Evolutionary conservation across 2,797 vertebrate genomes (phyloP).

Genomic region (Melanotaenia trifasciata): DNA sequence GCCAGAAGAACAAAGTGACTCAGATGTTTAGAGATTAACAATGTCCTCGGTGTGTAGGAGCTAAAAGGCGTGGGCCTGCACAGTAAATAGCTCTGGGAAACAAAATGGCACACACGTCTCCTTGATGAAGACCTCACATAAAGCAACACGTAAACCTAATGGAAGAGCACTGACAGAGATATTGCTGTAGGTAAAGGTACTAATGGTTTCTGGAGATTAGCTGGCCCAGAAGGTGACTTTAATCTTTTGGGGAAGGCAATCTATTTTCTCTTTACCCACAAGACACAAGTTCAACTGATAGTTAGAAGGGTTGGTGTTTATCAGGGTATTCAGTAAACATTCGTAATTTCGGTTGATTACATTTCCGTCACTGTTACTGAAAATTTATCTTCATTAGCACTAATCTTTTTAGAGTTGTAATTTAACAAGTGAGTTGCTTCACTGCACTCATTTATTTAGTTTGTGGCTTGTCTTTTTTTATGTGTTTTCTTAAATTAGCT

Average conservation of each 20-base stretch:
- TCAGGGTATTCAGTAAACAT: slow-evolving; percentile 27
- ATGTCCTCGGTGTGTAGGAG: slow-evolving; percentile 12
- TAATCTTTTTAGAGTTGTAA: background rate
- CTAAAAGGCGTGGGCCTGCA: slow-evolving; percentile 41
- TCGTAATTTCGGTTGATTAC: slow-evolving; percentile 20
- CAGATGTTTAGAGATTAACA: slow-evolving; percentile 52
- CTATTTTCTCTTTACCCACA: slow-evolving; percentile 53
- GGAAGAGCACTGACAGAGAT: slow-evolving; percentile 40
- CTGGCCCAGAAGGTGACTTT: slow-evolving; percentile 47
- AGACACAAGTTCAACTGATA: slow-evolving; percentile 50
- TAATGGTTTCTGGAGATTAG: slow-evolving; percentile 75
- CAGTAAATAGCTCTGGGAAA: slow-evolving; percentile 57
- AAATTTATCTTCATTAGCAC: background rate
- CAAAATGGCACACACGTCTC: slow-evolving; percentile 36
- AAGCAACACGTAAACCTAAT: slow-evolving; percentile 62
- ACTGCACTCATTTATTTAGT: too few relatives aligned
- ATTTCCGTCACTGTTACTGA: background rate
- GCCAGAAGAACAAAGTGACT: slow-evolving; percentile 25
- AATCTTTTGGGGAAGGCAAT: slow-evolving; percentile 63
- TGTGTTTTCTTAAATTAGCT: background rate
- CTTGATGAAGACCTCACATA: slow-evolving; percentile 49
- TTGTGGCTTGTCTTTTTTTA: background rate
- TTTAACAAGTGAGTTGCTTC: too few relatives aligned
- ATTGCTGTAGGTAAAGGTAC: slow-evolving; percentile 33
- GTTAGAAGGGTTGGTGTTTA: slow-evolving; percentile 18